Percentiles rank a stretch among this genome's conserved stretches.
Conservation (phyloP, 2,888 invertebrate genomes). For the Hyalella azteca region DNA sequence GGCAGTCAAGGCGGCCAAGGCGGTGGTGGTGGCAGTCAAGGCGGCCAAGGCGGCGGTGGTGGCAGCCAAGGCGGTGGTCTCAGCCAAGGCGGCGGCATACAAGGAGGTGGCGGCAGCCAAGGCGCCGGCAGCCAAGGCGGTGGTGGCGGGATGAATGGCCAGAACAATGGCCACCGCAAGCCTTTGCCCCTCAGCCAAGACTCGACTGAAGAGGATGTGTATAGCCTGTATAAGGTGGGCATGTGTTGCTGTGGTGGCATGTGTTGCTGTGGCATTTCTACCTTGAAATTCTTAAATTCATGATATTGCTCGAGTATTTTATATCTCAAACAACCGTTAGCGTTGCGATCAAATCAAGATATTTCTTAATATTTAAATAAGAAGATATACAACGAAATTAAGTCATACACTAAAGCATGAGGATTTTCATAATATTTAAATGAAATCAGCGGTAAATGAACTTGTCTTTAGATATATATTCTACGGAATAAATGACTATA, state of each 20-base stretch:
- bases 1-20: background rate
- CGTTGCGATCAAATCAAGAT: too few relatives aligned
- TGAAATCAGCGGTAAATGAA: too few relatives aligned
- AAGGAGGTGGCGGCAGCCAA: background rate
- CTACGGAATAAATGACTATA: too few relatives aligned
- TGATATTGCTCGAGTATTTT: too few relatives aligned
- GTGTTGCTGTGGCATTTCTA: too few relatives aligned
- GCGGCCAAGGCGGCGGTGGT: background rate
- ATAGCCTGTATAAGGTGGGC: conserved; percentile 38
- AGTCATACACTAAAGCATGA: too few relatives aligned
- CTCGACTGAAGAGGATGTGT: conserved; percentile 48
- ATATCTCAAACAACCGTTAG: too few relatives aligned
- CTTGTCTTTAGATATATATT: too few relatives aligned
- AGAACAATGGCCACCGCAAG: background rate
- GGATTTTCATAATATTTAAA: too few relatives aligned
- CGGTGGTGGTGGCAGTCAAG: background rate
- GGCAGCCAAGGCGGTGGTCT: background rate
- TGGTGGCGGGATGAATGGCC: background rate
- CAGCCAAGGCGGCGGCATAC: background rate
- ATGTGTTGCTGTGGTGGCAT: background rate
- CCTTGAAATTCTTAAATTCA: too few relatives aligned
- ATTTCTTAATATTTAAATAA: too few relatives aligned
- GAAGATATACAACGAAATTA: too few relatives aligned
- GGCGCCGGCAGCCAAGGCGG: background rate
- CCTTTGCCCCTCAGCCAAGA: conserved; percentile 49